phyloP scores from a whole-genome alignment of 1,140 invertebrate species.

The Wiebesia pumilae region DNA sequence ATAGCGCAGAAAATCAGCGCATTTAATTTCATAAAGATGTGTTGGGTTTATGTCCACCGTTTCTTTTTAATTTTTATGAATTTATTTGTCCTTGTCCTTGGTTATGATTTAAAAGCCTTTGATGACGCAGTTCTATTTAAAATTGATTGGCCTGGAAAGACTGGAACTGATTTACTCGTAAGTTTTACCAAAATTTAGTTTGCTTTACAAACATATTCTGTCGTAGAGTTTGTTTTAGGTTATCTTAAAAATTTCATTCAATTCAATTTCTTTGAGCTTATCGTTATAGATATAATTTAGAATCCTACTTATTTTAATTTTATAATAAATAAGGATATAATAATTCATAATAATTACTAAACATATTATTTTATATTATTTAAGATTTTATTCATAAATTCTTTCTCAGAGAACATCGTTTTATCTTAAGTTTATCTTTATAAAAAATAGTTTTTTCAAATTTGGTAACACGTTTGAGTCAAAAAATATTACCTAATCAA shows the following conservation, averaged over 20 bases:
- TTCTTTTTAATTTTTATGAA: conserved; percentile 24
- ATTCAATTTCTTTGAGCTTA: conserved; percentile 3
- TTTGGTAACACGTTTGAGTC: no score
- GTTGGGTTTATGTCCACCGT: background rate
- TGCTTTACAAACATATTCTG: background rate
- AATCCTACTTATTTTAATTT: background rate
- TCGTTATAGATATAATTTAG: background rate
- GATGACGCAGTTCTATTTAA: conserved; percentile 88
- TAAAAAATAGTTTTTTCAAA: no score
- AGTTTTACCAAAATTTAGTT: conserved; percentile 50
- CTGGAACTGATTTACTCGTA: conserved; percentile 73
- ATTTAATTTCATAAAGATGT: conserved; percentile 29
- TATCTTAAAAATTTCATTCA: background rate
- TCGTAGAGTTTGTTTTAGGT: background rate
- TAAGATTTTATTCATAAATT: no score
- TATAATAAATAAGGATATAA: background rate
- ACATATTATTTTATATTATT: background rate
- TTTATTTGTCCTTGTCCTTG: conserved; percentile 50
- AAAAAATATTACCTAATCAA: no score
- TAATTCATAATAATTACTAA: background rate
- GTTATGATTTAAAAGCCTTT: conserved; percentile 82
- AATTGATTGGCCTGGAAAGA: conserved; percentile 86
- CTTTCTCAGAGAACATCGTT: no score
- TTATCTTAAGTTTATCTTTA: no score
- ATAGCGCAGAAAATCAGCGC: background rate